Evolutionary conservation across 2,113 vertebrate species (phyloP).

Genomic region (Pollimyrus isidori): DNA sequence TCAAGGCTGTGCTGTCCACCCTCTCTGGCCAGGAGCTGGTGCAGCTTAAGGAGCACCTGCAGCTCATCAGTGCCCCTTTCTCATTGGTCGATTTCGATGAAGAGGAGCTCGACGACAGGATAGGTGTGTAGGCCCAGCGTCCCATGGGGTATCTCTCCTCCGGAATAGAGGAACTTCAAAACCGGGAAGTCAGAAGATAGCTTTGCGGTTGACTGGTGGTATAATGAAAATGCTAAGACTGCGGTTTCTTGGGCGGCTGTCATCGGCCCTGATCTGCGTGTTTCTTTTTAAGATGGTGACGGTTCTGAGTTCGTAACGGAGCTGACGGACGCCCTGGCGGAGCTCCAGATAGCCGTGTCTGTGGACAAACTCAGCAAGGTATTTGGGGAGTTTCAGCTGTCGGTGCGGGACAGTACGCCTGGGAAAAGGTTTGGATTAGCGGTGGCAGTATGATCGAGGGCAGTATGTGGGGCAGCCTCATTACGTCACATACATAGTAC

Average conservation of each 20-base stretch:
- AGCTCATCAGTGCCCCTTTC: conserved; percentile 76
- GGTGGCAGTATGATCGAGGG: neutral
- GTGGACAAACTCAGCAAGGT: conserved; percentile 75
- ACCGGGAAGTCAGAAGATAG: neutral
- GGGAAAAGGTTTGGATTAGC: neutral
- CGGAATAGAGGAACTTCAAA: neutral
- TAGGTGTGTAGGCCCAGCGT: neutral
- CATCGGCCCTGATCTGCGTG: neutral
- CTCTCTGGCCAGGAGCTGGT: conserved; percentile 73
- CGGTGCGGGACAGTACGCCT: neutral
- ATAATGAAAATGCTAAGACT: neutral
- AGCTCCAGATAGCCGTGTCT: conserved; percentile 64
- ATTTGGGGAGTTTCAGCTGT: neutral
- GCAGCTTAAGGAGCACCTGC: conserved; percentile 65
- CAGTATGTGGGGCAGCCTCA: neutral
- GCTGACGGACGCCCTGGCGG: conserved; percentile 67
- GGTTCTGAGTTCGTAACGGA: conserved; percentile 75
- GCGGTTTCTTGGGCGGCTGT: neutral
- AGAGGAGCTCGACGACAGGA: neutral
- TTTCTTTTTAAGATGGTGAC: conserved; percentile 56
- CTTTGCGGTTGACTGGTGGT: neutral
- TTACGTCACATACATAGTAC: neutral
- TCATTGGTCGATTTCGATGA: conserved; percentile 74
- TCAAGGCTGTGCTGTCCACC: conserved; percentile 74
- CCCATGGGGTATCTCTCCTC: neutral